Evolutionary conservation across 2,113 vertebrate species (phyloP), one percentile per base, ranked within the genome.

Genomic region (Telmatochromis sp.): DNA sequence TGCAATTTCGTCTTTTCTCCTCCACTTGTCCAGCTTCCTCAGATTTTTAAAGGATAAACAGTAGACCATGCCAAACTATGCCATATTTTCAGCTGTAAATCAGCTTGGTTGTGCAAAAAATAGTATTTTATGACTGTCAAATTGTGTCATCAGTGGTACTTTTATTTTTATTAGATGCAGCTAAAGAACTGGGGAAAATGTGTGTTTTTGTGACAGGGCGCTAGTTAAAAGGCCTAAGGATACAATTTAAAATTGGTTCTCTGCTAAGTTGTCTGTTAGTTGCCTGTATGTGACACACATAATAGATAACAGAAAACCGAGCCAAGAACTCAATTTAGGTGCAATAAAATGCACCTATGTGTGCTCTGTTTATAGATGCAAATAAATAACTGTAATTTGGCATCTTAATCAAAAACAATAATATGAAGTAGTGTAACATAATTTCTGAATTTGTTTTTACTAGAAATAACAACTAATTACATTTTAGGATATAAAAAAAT

Each of bases 381-480:
- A 73, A 15, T 73, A 73, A 45, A 73, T 26, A 45, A 73, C 37
- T 71, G 35, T 23, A 42, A 71, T 71, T 42, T 71, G 12, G 12
- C 65, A 71, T 71, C n/a, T 23, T 40, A 71, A 71, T 71, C 7
- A 42, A 71, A 71, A 23, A 23, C n/a, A 6, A 71, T 42, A 23
- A 68, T 68, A 14, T 68, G 35, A 68, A 40, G 1, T 40, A 14
- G 35, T 40, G 33, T 65, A 21, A 65, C 1, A n/a, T 40, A 0
- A 68, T 37, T 68, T 40, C 19, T 68, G 11, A 21, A 68, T 8
- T 71, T 1, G 19, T 15, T 71, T 65, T 14, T 42, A 42, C 35
- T 42, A 40, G n/a, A 71, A 71, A 71, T 26, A 9, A 26, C 37
- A 71, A 42, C 37, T 0, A 42, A 71, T 71, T 71, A 71, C 0